Evolutionary conservation across 2,888 invertebrate genomes (phyloP).

Genomic region (Drosophila algonquin): DNA sequence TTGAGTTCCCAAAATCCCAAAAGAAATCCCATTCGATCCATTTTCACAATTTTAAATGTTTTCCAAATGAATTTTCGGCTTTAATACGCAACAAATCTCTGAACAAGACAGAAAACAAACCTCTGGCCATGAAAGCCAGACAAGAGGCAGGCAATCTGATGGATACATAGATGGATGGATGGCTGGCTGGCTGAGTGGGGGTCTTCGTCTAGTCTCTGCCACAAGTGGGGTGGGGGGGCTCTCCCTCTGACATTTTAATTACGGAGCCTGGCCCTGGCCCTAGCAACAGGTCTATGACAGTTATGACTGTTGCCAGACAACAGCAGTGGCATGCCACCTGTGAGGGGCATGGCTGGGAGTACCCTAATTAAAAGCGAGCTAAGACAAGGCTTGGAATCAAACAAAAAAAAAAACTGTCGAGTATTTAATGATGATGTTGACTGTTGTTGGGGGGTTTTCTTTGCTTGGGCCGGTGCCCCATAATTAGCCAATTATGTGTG

Average conservation of each 20-base stretch:
- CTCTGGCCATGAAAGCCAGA: conserved; percentile 33
- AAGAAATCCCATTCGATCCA: conserved; percentile 1
- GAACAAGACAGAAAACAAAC: conserved; percentile 1
- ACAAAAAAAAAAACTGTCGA: conserved; percentile 36
- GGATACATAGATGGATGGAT: background rate
- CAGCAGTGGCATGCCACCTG: conserved; percentile 33
- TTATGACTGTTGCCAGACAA: conserved; percentile 44
- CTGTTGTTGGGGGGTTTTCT: background rate
- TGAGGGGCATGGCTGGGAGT: conserved; percentile 14
- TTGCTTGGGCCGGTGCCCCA: conserved; percentile 2
- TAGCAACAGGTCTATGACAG: conserved; percentile 34
- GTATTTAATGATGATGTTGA: conserved; percentile 51
- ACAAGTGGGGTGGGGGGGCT: background rate
- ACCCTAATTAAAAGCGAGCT: conserved; percentile 42
- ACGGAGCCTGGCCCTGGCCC: conserved; percentile 19
- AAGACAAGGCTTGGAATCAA: conserved; percentile 35
- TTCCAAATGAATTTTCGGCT: conserved; percentile 32
- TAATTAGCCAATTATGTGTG: conserved; percentile 54
- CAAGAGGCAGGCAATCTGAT: background rate
- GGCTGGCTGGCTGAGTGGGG: background rate
- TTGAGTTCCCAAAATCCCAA: conserved; percentile 29
- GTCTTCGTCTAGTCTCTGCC: conserved; percentile 6
- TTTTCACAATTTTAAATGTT: conserved; percentile 37
- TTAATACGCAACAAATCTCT: conserved; percentile 28
- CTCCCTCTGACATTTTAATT: conserved; percentile 44